Evolutionary conservation across 2,797 vertebrate genomes (phyloP), one percentile per base, ranked within the genome.

Genomic region (Cossypha niveicapilla): DNA sequence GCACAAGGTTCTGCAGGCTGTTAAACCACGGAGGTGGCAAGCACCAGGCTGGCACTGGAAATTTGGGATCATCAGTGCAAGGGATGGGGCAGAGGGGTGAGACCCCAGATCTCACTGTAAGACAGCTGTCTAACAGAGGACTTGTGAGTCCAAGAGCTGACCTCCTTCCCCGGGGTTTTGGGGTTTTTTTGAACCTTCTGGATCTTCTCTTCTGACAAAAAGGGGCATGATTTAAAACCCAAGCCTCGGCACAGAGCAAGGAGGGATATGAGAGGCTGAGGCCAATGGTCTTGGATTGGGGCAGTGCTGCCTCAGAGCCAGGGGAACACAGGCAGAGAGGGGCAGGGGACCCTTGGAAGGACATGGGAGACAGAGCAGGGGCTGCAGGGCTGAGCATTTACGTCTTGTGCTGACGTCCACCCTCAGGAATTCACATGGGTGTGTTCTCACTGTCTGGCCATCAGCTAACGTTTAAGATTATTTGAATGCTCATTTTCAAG

Each of bases 381-480:
- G 27, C 9, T 8, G n/a, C 3, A 1, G 0, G 4, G 18, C 47
- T 48, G 71, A 0, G 0, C 25, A 1, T 66, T 75, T 30, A 14
- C 1, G 14, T 16, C 68, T 67, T 1, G 1, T 50, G 62, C 41
- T 77, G 71, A 90, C 1, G 0, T 58, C 53, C 60, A 44, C 53
- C 25, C 24, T 34, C 6, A 88, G 80, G 61, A 94, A 72, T 70
- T 80, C 5, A 3, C 24, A 71, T 18, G 45, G 56, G 67, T 57
- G 73, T 91, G 65, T 87, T 91, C 67, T 39, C 37, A 30, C 30
- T 50, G 6, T 47, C 60, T 53, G 66, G n/a, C 47, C 61, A 73
- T 71, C 56, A 62, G 45, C 53, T 74, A 48, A 70, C 22, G 24
- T 71, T 71, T 72, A 37, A 84, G 32, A 90, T 67, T 18, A 73